Evolutionary conservation across 1,140 invertebrate genomes (phyloP), one percentile per base, ranked within the genome.

Genomic region (Cyrtorhinus lividipennis): DNA sequence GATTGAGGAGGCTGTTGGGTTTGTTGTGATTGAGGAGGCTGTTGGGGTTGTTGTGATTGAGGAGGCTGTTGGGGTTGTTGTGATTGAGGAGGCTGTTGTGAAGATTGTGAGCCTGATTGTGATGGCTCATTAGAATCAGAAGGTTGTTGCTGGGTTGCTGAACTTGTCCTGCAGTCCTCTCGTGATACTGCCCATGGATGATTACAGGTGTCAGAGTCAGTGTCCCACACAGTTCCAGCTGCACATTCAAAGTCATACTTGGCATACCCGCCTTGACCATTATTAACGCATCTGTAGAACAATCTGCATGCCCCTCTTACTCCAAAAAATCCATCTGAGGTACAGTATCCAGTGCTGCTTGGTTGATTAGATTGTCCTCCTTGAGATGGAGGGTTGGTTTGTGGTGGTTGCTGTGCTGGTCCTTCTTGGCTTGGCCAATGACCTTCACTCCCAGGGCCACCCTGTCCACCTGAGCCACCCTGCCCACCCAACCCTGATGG

Each of bases 201-300:
- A 72, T 85, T 84, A 71, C 83, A 85, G 27, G 74, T 75, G 64
- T 77, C 72, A 26, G 78, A 75, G 44, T 78, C 73, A 63, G 74
- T 66, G 72, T 85, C 83, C 81, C 82, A 86, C 22, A 80, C 79
- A 2, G 83, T 85, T 26, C 81, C 81, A 62, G 80, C 76, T 1
- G 79, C 80, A 71, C 83, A 86, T 23, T 72, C 72, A 72, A 84
- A 86, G 58, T 82, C 76, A 69, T 83, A 81, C 68, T 77, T 77
- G 25, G 67, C 77, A 67, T 75, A 83, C 45, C 74, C 75, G 3
- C 77, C 79, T 62, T 76, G 72, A 24, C 78, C 79, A 66, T 80
- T 77, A 66, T 81, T 76, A 1, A 83, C 81, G 69, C 83, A 86
- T 60, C 83, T 76, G 68, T 83, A 84, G 68, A 86, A 87, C 68